These are phyloP conservation scores for Olivierus martensii DNA, from an alignment of 1,140 invertebrate genomes.

Conservation along the genomic window DNA sequence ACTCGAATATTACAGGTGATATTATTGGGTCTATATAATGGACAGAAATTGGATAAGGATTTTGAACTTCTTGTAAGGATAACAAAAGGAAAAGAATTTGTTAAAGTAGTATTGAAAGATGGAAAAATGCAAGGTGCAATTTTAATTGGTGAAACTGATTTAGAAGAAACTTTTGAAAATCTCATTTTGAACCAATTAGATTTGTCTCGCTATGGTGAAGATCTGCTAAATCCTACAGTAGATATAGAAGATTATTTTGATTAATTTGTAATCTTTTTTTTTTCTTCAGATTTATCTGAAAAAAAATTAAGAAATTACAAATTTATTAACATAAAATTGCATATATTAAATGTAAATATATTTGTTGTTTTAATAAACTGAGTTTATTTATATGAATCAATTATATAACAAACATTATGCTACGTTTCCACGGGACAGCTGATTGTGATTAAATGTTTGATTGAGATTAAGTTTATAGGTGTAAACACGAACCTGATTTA, in stretches of 20 bases:
- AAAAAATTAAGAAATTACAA: too few species aligned
- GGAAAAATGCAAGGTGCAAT: conserved; percentile 81
- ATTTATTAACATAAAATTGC: too few species aligned
- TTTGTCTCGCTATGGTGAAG: conserved; percentile 70
- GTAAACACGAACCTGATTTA: too few species aligned
- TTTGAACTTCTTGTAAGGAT: conserved; percentile 79
- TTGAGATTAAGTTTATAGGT: too few species aligned
- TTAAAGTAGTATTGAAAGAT: conserved; percentile 79
- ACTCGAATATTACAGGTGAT: conserved; percentile 37
- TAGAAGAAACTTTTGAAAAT: conserved; percentile 98
- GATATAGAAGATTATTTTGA: conserved; percentile 99
- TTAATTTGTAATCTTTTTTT: too few species aligned
- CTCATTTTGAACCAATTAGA: conserved; percentile 91
- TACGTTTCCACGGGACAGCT: too few species aligned
- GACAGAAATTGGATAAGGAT: conserved; percentile 63
- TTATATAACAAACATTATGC: too few species aligned
- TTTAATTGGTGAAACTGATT: conserved; percentile 88
- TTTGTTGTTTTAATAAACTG: too few species aligned
- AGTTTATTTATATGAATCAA: too few species aligned
- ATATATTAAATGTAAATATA: too few species aligned
- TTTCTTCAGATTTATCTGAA: too few species aligned
- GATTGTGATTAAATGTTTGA: too few species aligned
- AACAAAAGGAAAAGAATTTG: conserved; percentile 62
- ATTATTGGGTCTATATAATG: conserved; percentile 86
- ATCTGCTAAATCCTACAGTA: conserved; percentile 85